phyloP scores from a whole-genome alignment of 2,888 invertebrate species.

The Sepiola atlantica region DNA sequence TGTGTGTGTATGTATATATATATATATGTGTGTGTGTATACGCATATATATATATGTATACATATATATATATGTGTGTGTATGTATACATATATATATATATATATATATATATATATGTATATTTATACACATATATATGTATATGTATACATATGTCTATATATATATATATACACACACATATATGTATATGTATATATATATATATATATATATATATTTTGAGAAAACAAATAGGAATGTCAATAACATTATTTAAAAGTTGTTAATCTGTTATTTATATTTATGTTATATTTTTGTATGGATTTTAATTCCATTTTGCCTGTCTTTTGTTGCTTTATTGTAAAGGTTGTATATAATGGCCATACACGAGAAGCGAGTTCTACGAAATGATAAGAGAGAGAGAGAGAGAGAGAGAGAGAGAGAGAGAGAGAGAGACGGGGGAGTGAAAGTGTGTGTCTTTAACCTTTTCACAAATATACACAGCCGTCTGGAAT shows the following conservation, averaged over 20 bases:
- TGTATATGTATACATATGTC: background rate
- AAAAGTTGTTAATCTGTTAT: background rate
- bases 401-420: no score
- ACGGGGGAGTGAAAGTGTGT: no score
- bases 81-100: background rate
- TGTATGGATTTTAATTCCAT: background rate
- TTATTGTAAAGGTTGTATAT: conserved; percentile 11
- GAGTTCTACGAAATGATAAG: background rate
- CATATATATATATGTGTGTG: no score
- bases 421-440: no score
- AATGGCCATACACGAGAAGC: background rate
- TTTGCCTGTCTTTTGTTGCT: background rate
- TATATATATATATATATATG: background rate
- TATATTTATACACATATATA: background rate
- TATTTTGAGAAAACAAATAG: background rate
- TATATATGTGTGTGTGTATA: no score
- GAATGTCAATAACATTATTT: background rate
- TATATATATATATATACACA: no score
- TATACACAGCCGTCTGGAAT: background rate
- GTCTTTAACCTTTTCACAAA: background rate
- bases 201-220: background rate
- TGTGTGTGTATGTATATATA: background rate
- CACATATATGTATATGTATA: background rate
- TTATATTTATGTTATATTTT: background rate
- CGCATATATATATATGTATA: background rate